These are phyloP conservation scores for Bombus sylvicola DNA, from an alignment of 1,140 invertebrate species.

Conservation along the genomic window DNA sequence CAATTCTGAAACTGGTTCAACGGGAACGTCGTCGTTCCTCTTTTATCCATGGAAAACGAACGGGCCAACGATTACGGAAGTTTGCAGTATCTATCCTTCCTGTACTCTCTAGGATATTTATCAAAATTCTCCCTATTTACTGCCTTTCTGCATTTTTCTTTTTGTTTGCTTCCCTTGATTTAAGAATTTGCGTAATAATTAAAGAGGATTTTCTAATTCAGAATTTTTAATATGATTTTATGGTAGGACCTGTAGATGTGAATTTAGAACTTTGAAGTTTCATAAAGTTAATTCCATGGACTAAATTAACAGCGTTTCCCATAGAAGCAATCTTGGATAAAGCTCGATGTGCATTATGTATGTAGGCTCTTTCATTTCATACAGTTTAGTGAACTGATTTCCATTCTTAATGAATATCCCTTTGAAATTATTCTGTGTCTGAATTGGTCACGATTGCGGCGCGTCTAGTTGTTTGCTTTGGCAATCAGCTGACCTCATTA, in stretches of 20 bases:
- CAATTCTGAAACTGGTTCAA: slow-evolving; percentile 36
- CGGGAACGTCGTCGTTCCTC: neutral
- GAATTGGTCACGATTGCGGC: neutral
- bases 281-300: neutral
- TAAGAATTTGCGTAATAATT: neutral
- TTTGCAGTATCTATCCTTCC: neutral
- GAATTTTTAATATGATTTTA: too few species aligned
- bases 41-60: neutral
- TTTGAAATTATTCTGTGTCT: neutral
- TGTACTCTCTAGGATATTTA: neutral
- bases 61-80: neutral
- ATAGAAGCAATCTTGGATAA: too few species aligned
- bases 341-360: neutral
- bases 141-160: neutral
- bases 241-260: too few species aligned
- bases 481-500: neutral
- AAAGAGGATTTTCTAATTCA: neutral
- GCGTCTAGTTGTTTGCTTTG: neutral
- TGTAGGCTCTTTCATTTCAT: neutral
- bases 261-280: neutral
- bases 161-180: too few species aligned
- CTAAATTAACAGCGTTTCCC: too few species aligned
- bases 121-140: neutral
- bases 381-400: neutral
- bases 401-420: slow-evolving; percentile 4